Evolutionary conservation across 2,797 vertebrate genomes (phyloP).

Genomic region (Galago senegalensis): DNA sequence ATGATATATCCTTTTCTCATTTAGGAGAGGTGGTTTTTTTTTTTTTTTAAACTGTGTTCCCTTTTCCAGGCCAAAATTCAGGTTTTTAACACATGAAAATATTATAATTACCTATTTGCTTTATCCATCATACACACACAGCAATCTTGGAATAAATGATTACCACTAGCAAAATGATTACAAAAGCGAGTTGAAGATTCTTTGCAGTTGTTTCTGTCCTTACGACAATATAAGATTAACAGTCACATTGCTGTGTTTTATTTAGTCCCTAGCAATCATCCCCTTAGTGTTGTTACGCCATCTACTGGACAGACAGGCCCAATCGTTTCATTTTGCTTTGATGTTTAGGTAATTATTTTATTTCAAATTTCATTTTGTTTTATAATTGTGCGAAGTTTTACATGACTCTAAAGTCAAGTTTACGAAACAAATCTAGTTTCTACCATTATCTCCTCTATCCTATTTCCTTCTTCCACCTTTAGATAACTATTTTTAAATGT

Average conservation of each 20-base stretch:
- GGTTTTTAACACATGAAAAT: background rate
- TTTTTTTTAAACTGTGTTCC: background rate
- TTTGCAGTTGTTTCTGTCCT: background rate
- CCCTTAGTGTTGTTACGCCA: constrained; percentile 44
- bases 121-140: background rate
- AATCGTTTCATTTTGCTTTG: background rate
- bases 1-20: constrained; percentile 24
- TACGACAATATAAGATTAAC: background rate
- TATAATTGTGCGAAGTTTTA: background rate
- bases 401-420: background rate
- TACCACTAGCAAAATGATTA: background rate
- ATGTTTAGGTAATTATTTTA: background rate
- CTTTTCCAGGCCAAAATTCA: background rate
- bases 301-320: constrained; percentile 65
- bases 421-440: background rate
- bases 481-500: constrained; percentile 2
- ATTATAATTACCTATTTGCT: background rate
- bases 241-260: too few species aligned
- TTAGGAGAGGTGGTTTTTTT: background rate
- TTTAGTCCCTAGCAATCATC: background rate
- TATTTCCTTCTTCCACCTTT: background rate
- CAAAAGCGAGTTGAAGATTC: background rate
- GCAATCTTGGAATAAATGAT: background rate
- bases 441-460: background rate
- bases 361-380: constrained; percentile 31